Evolutionary conservation across 2,888 invertebrate genomes (phyloP), one percentile per base, ranked within the genome.

Genomic region (Xestia sexstrigata): DNA sequence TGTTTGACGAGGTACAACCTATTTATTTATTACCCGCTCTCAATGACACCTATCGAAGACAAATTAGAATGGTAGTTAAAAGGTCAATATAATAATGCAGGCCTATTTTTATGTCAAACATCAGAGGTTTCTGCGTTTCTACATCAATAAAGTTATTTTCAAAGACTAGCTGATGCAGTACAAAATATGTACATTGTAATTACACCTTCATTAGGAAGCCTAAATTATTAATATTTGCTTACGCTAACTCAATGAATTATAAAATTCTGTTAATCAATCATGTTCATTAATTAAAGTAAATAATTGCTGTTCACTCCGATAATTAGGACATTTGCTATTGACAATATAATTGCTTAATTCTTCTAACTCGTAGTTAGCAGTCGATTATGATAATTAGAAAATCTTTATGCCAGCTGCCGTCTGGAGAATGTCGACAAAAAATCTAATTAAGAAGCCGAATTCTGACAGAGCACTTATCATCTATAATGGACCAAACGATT

Each of bases 351-450:
- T 76, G 60, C 62, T 84, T 62, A 35, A 73, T 55, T 74, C 74
- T 74, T 74, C 45, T 71, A 76, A 62, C 39, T 74, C 67, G 49
- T 81, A 81, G 67, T 81, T 62, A 71, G 45, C 55, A 66, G 66
- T 65, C 65, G 79, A 85, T 85, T 85, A 85, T 82, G 78, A 82
- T 84, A 75, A 82, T 84, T 74, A 79, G 52, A 65, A 79, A 84
- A 82, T 85, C 76, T 79, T 74, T 52, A 80, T 66, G 60, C 62
- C 81, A 78, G 76, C 81, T 83, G 83, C 69, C 73, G 66, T 74
- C 79, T 79, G 66, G 60, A 75, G 79, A 83, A 87, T 80, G 74
- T 78, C 76, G 74, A 84, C 78, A 85, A 88, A 88, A 88, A 83
- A 73, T 80, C 52, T 78, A 79, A 87, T 88, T 84, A 87, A 82